phyloP scores from a whole-genome alignment of 2,888 invertebrate genomes.

The Halictus quadricinctus region DNA sequence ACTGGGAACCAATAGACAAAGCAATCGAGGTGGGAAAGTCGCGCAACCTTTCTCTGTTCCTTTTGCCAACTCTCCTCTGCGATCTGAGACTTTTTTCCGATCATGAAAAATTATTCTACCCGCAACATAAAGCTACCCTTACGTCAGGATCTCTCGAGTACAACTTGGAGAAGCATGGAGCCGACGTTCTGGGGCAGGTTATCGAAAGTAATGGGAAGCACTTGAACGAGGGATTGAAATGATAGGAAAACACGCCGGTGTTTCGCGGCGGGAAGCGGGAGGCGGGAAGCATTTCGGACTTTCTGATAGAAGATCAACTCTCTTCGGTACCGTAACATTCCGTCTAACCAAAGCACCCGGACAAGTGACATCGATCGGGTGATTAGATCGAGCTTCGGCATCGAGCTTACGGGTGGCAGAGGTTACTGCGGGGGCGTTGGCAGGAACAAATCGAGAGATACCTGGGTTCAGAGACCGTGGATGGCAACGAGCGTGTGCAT shows the following conservation, averaged over 20 bases:
- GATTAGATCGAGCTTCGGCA: not conserved
- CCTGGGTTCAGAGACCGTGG: not conserved
- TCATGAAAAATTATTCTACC: not conserved
- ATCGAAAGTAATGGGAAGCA: not conserved
- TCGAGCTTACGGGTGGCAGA: not conserved
- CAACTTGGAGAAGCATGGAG: not conserved
- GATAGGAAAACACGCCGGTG: slow-evolving; percentile 1
- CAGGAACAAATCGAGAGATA: not conserved
- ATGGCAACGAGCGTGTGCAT: not conserved
- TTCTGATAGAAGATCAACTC: not conserved
- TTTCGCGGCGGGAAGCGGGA: not conserved
- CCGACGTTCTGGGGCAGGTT: too few species aligned
- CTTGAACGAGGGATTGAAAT: not conserved
- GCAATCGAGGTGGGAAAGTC: too few species aligned
- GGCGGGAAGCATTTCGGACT: not conserved
- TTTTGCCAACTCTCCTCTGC: not conserved
- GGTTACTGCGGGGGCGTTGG: not conserved
- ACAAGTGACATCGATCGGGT: not conserved
- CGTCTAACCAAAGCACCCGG: not conserved
- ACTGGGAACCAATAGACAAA: too few species aligned
- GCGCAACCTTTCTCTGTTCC: not conserved
- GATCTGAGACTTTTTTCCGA: too few species aligned
- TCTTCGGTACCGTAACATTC: not conserved
- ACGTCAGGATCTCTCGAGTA: not conserved
- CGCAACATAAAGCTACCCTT: not conserved